Evolutionary conservation across 92 coral and sea anemone genomes (phyloP).

Genomic region (Zoanthus solanderi): DNA sequence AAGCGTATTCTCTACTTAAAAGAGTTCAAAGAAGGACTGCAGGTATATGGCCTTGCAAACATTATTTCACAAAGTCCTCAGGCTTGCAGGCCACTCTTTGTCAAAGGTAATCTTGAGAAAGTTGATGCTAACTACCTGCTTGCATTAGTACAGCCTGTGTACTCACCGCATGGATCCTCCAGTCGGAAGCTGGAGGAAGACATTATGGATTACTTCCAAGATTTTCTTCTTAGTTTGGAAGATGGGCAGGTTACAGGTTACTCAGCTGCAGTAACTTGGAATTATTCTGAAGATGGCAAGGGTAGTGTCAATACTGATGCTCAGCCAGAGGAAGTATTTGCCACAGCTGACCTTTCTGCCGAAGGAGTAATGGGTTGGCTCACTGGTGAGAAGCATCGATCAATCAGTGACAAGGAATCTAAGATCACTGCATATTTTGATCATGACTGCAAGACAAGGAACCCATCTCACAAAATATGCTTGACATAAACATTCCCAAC

Average conservation of each 20-base stretch:
- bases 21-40: slow-evolving; percentile 50
- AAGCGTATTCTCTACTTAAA: slow-evolving; percentile 38
- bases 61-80: slow-evolving; percentile 18
- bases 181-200: slow-evolving; percentile 52
- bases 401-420: slow-evolving; percentile 15
- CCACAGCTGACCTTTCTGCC: slow-evolving; percentile 6
- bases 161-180: slow-evolving; percentile 51
- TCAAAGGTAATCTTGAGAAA: slow-evolving; percentile 4
- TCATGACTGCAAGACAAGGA: slow-evolving; percentile 28
- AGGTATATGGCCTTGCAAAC: slow-evolving; percentile 36
- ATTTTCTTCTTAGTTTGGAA: slow-evolving; percentile 57
- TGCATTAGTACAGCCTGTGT: slow-evolving; percentile 53
- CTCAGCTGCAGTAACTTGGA: slow-evolving; percentile 51
- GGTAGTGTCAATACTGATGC: slow-evolving; percentile 5
- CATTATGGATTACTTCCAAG: slow-evolving; percentile 65
- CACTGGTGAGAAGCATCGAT: slow-evolving; percentile 30
- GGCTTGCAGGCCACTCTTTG: slow-evolving; percentile 44
- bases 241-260: slow-evolving; percentile 52
- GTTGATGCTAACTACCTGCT: slow-evolving; percentile 54
- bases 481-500: slow-evolving; percentile 51
- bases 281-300: slow-evolving; percentile 36
- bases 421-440: slow-evolving; percentile 30
- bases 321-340: slow-evolving; percentile 42
- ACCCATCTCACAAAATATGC: slow-evolving; percentile 48
- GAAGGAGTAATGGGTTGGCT: slow-evolving; percentile 39